A percentile compares a stretch with the other conserved stretches of the same genome.
phyloP scores from a whole-genome alignment of 2,888 invertebrate genomes.

The Oasisia sp. region DNA sequence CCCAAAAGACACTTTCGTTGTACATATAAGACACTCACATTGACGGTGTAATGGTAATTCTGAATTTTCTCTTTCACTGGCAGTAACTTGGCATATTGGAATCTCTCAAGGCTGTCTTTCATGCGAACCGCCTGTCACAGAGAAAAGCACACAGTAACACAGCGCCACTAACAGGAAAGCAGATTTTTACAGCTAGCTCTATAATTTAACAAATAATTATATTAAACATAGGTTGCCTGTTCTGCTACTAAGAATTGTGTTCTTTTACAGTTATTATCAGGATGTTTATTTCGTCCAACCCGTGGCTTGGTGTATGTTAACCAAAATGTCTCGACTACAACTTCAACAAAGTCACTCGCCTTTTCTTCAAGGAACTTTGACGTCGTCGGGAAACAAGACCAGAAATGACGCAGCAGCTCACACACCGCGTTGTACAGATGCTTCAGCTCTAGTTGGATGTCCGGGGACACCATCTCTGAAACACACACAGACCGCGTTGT shows the following conservation, averaged over 20 bases:
- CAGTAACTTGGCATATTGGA: constrained; percentile 82
- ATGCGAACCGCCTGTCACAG: constrained; percentile 79
- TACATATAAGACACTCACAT: constrained; percentile 54
- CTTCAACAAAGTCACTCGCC: constrained; percentile 49
- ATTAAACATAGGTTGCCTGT: too few species aligned
- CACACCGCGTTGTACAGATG: constrained; percentile 86
- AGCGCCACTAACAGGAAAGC: not conserved
- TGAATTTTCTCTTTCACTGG: constrained; percentile 63
- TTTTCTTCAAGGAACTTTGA: constrained; percentile 79
- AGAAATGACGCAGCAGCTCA: constrained; percentile 92
- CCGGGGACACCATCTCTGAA: constrained; percentile 74
- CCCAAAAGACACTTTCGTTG: too few species aligned
- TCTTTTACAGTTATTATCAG: too few species aligned
- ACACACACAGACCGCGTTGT: constrained; percentile 75
- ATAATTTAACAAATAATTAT: not conserved
- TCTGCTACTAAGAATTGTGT: too few species aligned
- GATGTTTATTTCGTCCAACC: too few species aligned
- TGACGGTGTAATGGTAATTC: constrained; percentile 59
- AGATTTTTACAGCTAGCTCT: not conserved
- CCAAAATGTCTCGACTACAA: too few species aligned
- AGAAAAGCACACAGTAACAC: not conserved
- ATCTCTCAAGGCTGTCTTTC: constrained; percentile 88
- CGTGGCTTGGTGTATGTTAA: too few species aligned
- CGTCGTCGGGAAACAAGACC: constrained; percentile 89
- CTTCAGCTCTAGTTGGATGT: constrained; percentile 82